phyloP scores from a whole-genome alignment of 2,888 invertebrate genomes.

The Tenthredo notha region DNA sequence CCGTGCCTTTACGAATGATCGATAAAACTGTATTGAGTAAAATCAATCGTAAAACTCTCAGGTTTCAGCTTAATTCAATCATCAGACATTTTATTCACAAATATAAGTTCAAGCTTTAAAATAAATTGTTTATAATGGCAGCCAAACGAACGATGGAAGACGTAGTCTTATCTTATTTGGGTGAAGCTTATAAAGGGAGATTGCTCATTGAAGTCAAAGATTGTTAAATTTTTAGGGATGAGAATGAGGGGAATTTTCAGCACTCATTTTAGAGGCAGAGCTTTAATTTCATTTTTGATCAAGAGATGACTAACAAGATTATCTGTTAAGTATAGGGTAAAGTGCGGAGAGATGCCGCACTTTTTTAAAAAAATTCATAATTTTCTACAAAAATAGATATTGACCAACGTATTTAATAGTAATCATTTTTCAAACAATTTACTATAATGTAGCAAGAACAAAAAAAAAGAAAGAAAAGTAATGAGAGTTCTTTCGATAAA shows the following conservation, averaged over 20 bases:
- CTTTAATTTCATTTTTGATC: background rate
- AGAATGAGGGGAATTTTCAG: background rate
- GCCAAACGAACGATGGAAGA: background rate
- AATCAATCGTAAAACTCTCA: background rate
- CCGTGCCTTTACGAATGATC: background rate
- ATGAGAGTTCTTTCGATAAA: background rate
- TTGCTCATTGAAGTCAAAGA: background rate
- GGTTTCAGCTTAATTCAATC: background rate
- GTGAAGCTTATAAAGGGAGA: background rate
- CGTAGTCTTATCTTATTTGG: background rate
- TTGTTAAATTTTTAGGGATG: background rate
- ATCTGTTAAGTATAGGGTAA: slow-evolving; percentile 4
- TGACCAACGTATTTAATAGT: too few relatives aligned
- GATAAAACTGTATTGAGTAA: background rate
- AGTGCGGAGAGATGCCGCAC: too few relatives aligned
- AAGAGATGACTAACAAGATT: background rate
- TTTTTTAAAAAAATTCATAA: too few relatives aligned
- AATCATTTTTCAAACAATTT: too few relatives aligned
- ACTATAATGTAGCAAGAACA: too few relatives aligned
- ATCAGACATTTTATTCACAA: background rate
- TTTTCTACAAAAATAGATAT: too few relatives aligned
- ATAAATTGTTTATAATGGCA: background rate
- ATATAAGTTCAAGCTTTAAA: background rate
- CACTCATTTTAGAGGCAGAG: background rate
- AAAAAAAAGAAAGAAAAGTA: background rate